Percentiles rank a stretch among this genome's conserved stretches.
These are phyloP conservation scores for Lycophotia porphyrea DNA, from an alignment of 2,888 invertebrate genomes.

Conservation along the genomic window DNA sequence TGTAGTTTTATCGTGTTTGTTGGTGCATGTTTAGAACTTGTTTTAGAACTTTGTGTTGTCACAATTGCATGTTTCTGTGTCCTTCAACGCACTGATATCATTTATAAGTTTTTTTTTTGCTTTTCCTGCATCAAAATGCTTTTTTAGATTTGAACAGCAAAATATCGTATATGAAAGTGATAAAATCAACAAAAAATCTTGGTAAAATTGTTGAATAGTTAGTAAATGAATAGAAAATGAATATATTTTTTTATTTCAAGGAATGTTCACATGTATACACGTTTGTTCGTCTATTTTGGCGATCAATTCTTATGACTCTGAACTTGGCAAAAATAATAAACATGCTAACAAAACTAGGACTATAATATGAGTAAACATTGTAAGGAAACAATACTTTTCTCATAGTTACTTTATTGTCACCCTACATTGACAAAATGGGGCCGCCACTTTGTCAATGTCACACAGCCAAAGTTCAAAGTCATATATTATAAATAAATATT, in stretches of 20 bases:
- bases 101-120: conserved; percentile 77
- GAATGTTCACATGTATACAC: conserved; percentile 87
- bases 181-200: conserved; percentile 78
- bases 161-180: conserved; percentile 77
- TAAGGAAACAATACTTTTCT: conserved; percentile 21
- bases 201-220: conserved; percentile 77
- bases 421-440: neutral
- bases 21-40: conserved; percentile 66
- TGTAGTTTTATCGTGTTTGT: conserved; percentile 59
- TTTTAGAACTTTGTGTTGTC: conserved; percentile 70
- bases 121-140: conserved; percentile 81
- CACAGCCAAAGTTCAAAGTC: conserved; percentile 72
- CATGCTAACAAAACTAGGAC: neutral
- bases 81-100: conserved; percentile 89
- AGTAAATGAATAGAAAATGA: conserved; percentile 71
- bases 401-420: neutral
- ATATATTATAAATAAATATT: conserved; percentile 76
- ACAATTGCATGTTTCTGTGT: conserved; percentile 84
- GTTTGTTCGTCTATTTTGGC: conserved; percentile 73
- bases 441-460: neutral
- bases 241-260: conserved; percentile 82
- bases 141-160: conserved; percentile 82
- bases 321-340: conserved; percentile 65
- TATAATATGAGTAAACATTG: conserved; percentile 22
- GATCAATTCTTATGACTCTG: conserved; percentile 71